Evolutionary conservation across 2,113 vertebrate genomes (phyloP).

Genomic region (Capreolus pygargus): DNA sequence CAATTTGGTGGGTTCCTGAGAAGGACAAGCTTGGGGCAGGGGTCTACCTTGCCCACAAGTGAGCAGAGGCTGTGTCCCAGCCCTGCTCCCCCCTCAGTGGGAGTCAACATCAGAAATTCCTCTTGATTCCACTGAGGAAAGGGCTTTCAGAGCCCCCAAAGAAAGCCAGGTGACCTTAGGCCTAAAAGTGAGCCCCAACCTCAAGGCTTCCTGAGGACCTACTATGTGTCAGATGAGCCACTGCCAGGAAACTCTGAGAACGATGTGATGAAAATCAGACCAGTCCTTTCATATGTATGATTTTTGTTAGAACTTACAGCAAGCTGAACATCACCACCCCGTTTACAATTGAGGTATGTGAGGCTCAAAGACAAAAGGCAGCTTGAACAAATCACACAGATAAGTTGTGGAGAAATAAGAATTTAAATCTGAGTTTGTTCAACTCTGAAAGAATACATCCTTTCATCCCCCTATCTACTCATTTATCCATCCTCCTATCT

Average conservation of each 20-base stretch:
- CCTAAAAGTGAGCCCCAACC: not conserved
- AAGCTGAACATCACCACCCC: no score
- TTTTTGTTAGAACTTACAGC: not conserved
- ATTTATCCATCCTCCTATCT: not conserved
- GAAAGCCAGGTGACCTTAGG: not conserved
- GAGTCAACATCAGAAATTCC: not conserved
- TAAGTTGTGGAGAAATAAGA: not conserved
- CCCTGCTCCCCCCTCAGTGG: not conserved
- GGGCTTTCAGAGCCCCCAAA: not conserved
- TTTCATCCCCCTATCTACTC: not conserved
- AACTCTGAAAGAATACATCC: not conserved
- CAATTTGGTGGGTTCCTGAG: not conserved
- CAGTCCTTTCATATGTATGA: rapidly evolving
- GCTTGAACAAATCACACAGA: not conserved
- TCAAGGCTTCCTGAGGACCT: not conserved
- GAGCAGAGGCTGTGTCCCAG: not conserved
- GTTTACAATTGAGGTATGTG: not conserved
- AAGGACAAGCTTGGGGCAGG: not conserved
- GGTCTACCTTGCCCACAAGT: not conserved
- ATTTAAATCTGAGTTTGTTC: not conserved
- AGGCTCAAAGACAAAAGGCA: not conserved
- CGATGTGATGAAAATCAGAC: rapidly evolving
- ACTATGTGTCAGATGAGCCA: no score
- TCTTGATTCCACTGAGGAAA: not conserved
- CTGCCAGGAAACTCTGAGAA: not conserved